Conservation (phyloP, 2,113 vertebrate species). For the Phocoena phocoena region DNA sequence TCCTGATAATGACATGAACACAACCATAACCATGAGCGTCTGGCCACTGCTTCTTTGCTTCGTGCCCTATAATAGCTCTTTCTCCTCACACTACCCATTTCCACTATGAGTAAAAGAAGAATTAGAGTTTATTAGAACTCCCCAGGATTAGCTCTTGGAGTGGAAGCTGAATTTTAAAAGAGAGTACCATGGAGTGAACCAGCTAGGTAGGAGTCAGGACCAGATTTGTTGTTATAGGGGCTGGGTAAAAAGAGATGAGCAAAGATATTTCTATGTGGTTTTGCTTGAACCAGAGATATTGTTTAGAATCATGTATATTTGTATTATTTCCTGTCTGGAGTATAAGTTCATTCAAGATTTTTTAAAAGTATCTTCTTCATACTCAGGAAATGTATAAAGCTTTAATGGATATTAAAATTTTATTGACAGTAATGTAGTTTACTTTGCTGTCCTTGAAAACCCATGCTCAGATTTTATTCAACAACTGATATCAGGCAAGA, state of each 20-base stretch:
- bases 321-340: neutral
- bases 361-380: neutral
- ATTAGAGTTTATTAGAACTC: neutral
- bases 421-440: neutral
- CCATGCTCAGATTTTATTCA: conserved; percentile 18
- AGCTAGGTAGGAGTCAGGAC: neutral
- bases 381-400: neutral
- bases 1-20: neutral
- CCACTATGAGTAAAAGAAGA: neutral
- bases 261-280: neutral
- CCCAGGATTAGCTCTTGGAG: neutral
- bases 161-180: conserved; percentile 1
- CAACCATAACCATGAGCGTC: neutral
- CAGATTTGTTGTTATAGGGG: neutral
- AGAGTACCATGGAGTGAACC: neutral
- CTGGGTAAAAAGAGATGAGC: neutral
- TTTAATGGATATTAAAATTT: neutral
- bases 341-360: neutral
- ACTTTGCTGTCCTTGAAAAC: conserved; percentile 11
- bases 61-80: neutral
- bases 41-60: neutral
- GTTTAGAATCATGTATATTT: neutral
- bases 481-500: neutral
- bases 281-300: neutral
- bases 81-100: neutral